A percentile compares a stretch with the other conserved stretches of the same genome.
phyloP scores from a whole-genome alignment of 2,113 vertebrate genomes.

The Odontophorus gujanensis region DNA sequence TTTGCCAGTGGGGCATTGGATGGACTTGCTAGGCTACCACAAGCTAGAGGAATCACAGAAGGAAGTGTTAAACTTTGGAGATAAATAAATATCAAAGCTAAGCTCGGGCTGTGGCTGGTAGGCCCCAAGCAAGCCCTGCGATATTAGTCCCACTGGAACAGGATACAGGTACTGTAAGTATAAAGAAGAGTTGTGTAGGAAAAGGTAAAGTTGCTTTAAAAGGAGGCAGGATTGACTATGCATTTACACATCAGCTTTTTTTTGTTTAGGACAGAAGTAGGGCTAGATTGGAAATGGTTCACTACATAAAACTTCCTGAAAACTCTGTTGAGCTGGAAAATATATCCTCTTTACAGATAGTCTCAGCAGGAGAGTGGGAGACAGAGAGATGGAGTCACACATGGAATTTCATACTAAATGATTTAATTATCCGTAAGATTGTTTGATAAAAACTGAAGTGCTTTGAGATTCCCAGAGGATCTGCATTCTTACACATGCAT shows the following conservation, averaged over 20 bases:
- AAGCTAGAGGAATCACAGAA: not conserved
- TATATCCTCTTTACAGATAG: fast-evolving
- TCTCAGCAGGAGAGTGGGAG: not conserved
- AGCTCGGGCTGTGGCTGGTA: not conserved
- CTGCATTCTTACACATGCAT: not conserved
- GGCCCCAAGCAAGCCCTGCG: not conserved
- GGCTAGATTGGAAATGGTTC: not conserved
- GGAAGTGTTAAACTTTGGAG: not conserved
- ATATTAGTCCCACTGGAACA: not conserved
- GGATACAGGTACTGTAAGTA: conserved; percentile 3
- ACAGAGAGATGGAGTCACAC: not conserved
- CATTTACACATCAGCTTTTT: not conserved
- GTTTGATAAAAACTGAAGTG: not conserved
- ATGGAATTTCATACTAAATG: not conserved
- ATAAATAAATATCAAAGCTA: not conserved
- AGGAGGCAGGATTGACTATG: not conserved
- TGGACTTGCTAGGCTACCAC: not conserved
- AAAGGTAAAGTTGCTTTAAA: not conserved
- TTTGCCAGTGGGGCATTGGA: not conserved
- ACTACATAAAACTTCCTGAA: not conserved
- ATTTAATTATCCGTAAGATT: not conserved
- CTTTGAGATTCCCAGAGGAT: not conserved
- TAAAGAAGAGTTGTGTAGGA: not conserved
- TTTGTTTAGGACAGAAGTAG: not conserved
- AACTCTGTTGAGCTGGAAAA: not conserved